Percentiles rank a stretch among this genome's conserved stretches.
These are phyloP conservation scores for Pedicia rivosa DNA, from an alignment of 2,888 invertebrate genomes.

Conservation along the genomic window DNA sequence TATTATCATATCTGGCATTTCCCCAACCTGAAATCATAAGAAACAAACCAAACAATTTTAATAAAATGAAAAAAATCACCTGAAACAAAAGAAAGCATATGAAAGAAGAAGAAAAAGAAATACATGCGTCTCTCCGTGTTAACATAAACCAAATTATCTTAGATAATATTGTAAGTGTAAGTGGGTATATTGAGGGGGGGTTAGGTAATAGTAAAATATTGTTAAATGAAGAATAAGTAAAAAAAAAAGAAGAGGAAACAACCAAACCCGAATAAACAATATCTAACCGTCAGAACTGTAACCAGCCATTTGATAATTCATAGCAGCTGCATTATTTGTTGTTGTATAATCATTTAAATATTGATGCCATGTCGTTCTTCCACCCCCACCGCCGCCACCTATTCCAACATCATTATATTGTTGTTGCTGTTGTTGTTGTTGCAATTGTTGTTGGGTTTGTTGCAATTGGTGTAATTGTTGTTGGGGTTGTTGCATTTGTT, in stretches of 20 bases:
- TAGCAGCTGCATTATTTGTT: not conserved
- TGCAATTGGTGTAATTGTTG: constrained; percentile 2
- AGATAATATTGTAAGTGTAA: too few relatives aligned
- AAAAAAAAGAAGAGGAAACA: not conserved
- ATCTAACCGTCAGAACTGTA: constrained; percentile 2
- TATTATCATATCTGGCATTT: constrained; percentile 24
- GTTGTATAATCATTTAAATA: constrained; percentile 21
- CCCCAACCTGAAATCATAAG: constrained; percentile 25
- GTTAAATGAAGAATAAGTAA: not conserved
- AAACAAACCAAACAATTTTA: not conserved
- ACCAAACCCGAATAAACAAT: not conserved
- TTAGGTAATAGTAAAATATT: too few relatives aligned
- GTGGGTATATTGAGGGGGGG: too few relatives aligned
- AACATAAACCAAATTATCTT: too few relatives aligned
- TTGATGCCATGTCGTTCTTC: constrained; percentile 26
- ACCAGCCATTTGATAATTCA: not conserved
- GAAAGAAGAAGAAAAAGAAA: not conserved
- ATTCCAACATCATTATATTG: constrained; percentile 15
- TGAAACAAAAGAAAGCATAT: not conserved
- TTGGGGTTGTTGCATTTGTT: constrained; percentile 4
- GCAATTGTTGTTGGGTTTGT: constrained; percentile 11
- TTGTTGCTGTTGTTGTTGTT: constrained; percentile 12
- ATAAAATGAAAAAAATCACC: not conserved
- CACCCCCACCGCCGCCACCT: constrained; percentile 12
- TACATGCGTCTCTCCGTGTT: not conserved